Conservation (phyloP, 2,113 vertebrate species). For the Bettongia penicillata region DNA sequence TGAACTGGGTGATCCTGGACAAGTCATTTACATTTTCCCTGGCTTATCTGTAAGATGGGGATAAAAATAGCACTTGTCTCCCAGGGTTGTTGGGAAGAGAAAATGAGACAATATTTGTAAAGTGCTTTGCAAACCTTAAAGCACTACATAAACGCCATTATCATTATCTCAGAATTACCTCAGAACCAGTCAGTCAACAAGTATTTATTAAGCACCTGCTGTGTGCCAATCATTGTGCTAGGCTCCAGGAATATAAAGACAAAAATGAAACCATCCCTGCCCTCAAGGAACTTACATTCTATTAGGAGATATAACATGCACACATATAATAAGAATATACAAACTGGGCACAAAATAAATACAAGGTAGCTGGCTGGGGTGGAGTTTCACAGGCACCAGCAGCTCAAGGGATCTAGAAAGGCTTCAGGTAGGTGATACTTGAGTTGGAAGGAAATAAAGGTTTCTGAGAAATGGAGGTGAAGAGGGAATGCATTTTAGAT, state of each 20-base stretch:
- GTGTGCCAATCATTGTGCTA: background rate
- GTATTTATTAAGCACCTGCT: background rate
- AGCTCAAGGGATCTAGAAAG: background rate
- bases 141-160: background rate
- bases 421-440: background rate
- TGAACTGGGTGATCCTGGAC: background rate
- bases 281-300: background rate
- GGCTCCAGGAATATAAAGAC: background rate
- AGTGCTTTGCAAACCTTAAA: background rate
- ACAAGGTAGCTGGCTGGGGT: background rate
- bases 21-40: background rate
- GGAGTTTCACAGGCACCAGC: background rate
- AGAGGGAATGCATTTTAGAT: background rate
- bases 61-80: background rate
- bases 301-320: background rate
- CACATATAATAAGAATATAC: background rate
- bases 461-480: background rate
- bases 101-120: background rate
- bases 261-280: background rate
- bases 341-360: background rate
- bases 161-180: background rate
- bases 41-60: background rate
- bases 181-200: background rate
- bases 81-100: background rate
- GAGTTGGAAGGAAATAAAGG: background rate